Evolutionary conservation across 2,113 vertebrate genomes (phyloP).

Genomic region (Cyanoliseus patagonus): DNA sequence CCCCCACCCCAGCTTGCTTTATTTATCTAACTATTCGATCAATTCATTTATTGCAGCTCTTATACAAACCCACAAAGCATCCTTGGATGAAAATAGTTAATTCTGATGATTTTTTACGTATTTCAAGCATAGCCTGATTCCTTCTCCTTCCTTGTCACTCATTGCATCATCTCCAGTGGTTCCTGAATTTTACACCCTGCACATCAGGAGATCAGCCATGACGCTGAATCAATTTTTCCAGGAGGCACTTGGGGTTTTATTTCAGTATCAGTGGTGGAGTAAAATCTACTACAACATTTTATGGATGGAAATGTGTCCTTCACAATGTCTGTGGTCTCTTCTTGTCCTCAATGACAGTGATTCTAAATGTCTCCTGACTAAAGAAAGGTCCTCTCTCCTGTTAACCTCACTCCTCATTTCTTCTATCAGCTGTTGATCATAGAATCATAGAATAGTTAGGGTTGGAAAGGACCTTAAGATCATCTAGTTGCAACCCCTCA

Average conservation of each 20-base stretch:
- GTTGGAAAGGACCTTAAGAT: too few relatives aligned
- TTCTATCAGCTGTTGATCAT: neutral
- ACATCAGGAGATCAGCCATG: rapidly evolving
- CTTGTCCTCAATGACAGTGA: neutral
- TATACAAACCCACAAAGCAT: neutral
- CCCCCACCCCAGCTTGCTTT: neutral
- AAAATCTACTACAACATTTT: neutral
- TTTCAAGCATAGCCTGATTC: neutral
- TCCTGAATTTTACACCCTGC: rapidly evolving
- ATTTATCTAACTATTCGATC: neutral
- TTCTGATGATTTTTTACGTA: neutral
- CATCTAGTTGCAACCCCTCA: too few relatives aligned
- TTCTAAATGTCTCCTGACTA: neutral
- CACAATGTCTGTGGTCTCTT: neutral
- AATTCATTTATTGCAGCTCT: neutral
- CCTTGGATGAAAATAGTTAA: neutral
- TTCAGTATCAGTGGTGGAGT: neutral
- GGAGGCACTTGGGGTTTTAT: neutral
- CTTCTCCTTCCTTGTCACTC: neutral
- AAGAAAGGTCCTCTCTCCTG: neutral
- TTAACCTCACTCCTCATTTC: neutral
- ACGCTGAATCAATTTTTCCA: neutral
- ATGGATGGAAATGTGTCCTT: neutral
- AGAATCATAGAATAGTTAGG: too few relatives aligned
- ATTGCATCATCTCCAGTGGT: neutral